Evolutionary conservation across 2,797 vertebrate genomes (phyloP).

Genomic region (Synanceia verrucosa): DNA sequence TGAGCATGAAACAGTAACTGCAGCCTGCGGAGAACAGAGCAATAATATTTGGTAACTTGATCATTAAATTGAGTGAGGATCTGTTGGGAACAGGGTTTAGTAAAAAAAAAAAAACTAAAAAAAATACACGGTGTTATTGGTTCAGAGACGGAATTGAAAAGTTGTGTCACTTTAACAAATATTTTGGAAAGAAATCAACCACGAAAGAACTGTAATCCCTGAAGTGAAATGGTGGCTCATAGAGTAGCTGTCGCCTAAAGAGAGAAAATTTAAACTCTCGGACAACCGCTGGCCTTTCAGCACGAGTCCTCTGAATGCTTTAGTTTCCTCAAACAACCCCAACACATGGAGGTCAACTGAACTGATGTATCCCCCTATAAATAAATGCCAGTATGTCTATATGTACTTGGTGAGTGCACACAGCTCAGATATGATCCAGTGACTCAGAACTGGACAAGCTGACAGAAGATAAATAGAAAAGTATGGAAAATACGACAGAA

Average conservation of each 20-base stretch:
- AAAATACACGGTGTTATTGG: background rate
- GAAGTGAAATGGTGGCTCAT: background rate
- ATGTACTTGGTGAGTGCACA: background rate
- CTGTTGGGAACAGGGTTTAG: background rate
- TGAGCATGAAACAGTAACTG: background rate
- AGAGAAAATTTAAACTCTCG: background rate
- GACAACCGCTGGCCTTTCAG: background rate
- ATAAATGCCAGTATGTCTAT: background rate
- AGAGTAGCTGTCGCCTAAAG: background rate
- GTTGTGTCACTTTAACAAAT: background rate
- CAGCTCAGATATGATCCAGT: background rate
- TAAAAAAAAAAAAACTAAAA: no score
- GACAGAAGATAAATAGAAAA: slow-evolving; percentile 23
- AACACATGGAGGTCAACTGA: background rate
- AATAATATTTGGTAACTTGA: slow-evolving; percentile 7
- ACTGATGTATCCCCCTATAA: background rate
- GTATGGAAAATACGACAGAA: slow-evolving; percentile 2
- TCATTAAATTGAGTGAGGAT: background rate
- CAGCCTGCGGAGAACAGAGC: background rate
- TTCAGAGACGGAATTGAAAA: background rate
- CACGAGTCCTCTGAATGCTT: background rate
- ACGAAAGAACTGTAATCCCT: background rate
- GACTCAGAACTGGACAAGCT: slow-evolving; percentile 1
- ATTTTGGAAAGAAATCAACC: background rate
- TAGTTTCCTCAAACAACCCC: background rate